phyloP scores from a whole-genome alignment of 30 jellyfish, hydroid and myxozoan species.

The Chrysaora quinquecirrha region DNA sequence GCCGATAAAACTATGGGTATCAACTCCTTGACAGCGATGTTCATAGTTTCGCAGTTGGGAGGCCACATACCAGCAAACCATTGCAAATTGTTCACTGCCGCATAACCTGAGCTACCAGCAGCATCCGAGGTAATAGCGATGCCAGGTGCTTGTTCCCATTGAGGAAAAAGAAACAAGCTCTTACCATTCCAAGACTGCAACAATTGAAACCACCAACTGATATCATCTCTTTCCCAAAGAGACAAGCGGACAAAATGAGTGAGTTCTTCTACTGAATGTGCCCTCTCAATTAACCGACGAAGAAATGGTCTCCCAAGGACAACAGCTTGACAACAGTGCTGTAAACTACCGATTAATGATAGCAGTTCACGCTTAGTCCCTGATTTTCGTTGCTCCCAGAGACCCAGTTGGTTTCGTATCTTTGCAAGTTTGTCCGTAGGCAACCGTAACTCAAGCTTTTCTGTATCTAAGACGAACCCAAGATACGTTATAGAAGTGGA shows the following conservation, averaged over 20 bases:
- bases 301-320: background rate
- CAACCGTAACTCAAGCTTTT: background rate
- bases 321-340: background rate
- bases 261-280: background rate
- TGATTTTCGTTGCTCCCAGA: background rate
- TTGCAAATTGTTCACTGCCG: background rate
- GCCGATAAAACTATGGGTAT: background rate
- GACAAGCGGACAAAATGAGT: background rate
- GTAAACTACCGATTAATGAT: background rate
- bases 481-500: background rate
- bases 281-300: background rate
- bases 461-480: background rate
- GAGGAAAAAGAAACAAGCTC: background rate
- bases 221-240: background rate
- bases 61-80: background rate
- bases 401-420: background rate
- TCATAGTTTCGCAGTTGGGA: background rate
- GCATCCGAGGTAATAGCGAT: background rate
- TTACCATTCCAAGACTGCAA: background rate
- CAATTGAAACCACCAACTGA: background rate
- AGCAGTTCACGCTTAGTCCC: background rate
- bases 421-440: background rate
- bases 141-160: background rate
- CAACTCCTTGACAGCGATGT: background rate
- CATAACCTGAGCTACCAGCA: background rate